Evolutionary conservation across 2,797 vertebrate species (phyloP).

Genomic region (Adrianichthys oophorus): DNA sequence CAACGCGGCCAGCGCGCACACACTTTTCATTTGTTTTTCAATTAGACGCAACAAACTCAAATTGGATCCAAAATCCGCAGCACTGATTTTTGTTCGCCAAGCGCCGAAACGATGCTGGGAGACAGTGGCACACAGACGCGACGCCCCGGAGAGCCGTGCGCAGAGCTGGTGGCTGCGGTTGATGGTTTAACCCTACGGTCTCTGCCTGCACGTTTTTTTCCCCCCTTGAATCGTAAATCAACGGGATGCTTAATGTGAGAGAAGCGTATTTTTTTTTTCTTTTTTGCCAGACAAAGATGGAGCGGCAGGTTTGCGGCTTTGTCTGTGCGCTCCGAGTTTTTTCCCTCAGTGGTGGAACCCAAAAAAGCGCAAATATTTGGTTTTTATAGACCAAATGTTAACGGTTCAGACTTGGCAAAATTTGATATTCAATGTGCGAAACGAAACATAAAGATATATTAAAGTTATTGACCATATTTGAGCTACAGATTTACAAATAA

Average conservation of each 20-base stretch:
- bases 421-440: slow-evolving; percentile 11
- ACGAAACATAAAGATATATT: slow-evolving; percentile 27
- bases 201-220: slow-evolving; percentile 1
- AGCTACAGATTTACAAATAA: no score
- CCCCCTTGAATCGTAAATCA: slow-evolving; percentile 38
- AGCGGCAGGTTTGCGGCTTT: slow-evolving; percentile 28
- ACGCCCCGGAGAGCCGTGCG: slow-evolving; percentile 65
- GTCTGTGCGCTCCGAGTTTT: slow-evolving; percentile 34
- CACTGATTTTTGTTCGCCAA: slow-evolving; percentile 37
- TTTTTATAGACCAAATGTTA: slow-evolving; percentile 25
- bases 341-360: slow-evolving; percentile 59
- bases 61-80: slow-evolving; percentile 21
- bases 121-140: slow-evolving; percentile 28
- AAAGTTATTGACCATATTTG: neutral
- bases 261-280: neutral
- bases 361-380: slow-evolving; percentile 37
- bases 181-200: slow-evolving; percentile 65
- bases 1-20: slow-evolving; percentile 38
- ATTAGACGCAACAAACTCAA: slow-evolving; percentile 15
- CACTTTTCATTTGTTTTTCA: slow-evolving; percentile 41
- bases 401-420: slow-evolving; percentile 30
- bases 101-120: slow-evolving; percentile 41
- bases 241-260: slow-evolving; percentile 21
- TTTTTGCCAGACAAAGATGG: slow-evolving; percentile 7
- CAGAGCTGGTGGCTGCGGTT: slow-evolving; percentile 57